phyloP scores from a whole-genome alignment of 2,888 invertebrate genomes.

The Tenthredo distinguenda region DNA sequence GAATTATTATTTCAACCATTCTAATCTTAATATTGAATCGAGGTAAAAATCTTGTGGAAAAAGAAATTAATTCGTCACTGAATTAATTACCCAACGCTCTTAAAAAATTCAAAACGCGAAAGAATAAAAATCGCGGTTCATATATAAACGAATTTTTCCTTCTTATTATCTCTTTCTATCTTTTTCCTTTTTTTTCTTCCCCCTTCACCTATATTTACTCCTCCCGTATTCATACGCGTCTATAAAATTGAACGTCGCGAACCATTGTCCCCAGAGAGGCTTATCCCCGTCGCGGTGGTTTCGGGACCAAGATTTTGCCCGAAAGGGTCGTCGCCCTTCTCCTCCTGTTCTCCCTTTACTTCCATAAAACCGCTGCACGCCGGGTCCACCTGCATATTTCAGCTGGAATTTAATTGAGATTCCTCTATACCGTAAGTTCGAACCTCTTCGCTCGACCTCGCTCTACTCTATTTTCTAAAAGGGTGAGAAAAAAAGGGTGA shows the following conservation, averaged over 20 bases:
- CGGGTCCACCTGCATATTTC: conserved; percentile 24
- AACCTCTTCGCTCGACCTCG: neutral
- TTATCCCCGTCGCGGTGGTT: neutral
- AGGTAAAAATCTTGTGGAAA: neutral
- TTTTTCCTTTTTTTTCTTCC: neutral
- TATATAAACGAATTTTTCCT: neutral
- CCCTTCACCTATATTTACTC: neutral
- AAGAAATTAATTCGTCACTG: neutral
- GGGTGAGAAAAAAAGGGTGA: neutral
- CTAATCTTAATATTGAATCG: neutral
- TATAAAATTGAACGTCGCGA: conserved; percentile 1
- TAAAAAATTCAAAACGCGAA: no score
- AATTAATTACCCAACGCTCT: neutral
- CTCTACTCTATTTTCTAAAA: neutral
- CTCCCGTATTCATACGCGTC: neutral
- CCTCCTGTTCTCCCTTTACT: neutral
- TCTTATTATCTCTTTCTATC: neutral
- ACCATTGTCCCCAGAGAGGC: neutral
- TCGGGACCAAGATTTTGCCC: neutral
- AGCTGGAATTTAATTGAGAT: conserved; percentile 34
- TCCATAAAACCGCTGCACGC: neutral
- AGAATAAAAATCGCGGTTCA: neutral
- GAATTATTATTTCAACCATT: conserved; percentile 72
- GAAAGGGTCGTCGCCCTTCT: conserved; percentile 45
- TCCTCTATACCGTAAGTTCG: conserved; percentile 8